These are phyloP conservation scores for Pelusios castaneus DNA, from an alignment of 2,113 vertebrate species.

Conservation along the genomic window DNA sequence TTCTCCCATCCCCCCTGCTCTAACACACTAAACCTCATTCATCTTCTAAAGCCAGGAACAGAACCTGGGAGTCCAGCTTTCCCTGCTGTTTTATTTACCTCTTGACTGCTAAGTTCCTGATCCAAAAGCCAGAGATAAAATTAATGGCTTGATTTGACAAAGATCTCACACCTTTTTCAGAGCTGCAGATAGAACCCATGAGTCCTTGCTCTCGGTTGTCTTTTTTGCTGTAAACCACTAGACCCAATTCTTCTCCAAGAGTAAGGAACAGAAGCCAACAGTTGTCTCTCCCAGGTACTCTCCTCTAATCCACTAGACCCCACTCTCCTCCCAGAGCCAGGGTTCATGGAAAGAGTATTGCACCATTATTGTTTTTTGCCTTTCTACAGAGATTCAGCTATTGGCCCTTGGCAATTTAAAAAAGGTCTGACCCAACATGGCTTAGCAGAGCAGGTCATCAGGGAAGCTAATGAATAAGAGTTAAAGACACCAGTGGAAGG, in stretches of 20 bases:
- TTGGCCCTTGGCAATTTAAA: not conserved
- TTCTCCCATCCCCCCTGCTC: not conserved
- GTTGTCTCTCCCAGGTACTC: not conserved
- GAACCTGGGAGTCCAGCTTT: not conserved
- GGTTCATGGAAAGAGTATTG: not conserved
- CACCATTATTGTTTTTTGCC: not conserved
- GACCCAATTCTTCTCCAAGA: not conserved
- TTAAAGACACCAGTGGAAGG: accelerated
- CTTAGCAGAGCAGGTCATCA: accelerated
- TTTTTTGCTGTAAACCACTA: not conserved
- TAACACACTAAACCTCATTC: not conserved
- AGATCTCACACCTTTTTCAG: not conserved
- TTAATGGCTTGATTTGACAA: not conserved
- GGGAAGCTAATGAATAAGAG: accelerated
- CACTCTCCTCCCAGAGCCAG: no score
- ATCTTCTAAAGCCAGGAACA: not conserved
- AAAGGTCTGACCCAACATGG: not conserved
- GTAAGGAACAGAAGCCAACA: no score
- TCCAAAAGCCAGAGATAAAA: not conserved
- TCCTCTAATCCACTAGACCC: no score
- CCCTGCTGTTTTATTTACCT: not conserved
- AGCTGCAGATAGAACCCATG: not conserved
- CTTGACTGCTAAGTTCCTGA: not conserved
- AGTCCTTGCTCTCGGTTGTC: no score
- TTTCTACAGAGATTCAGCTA: not conserved